phyloP scores from a whole-genome alignment of 2,797 vertebrate species.

The Sphaeramia orbicularis region DNA sequence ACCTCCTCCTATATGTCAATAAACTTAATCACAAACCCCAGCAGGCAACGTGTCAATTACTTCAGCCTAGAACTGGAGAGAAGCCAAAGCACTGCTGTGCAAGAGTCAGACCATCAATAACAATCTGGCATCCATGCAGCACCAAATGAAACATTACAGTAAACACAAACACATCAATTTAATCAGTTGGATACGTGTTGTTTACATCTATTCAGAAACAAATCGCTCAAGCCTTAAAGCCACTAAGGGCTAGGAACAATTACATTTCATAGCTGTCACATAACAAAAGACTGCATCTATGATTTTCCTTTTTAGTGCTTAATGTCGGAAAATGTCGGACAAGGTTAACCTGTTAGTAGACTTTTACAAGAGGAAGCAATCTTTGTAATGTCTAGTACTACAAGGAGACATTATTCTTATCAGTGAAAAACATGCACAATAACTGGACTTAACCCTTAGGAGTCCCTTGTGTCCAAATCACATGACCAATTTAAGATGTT shows the following conservation, averaged over 20 bases:
- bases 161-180: slow-evolving; percentile 53
- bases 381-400: slow-evolving; percentile 22
- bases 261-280: slow-evolving; percentile 1
- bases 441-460: slow-evolving; percentile 46
- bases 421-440: slow-evolving; percentile 42
- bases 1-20: slow-evolving; percentile 59
- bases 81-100: slow-evolving; percentile 50
- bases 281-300: background rate
- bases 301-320: background rate
- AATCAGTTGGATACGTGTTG: slow-evolving; percentile 37
- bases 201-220: slow-evolving; percentile 31
- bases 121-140: slow-evolving; percentile 43
- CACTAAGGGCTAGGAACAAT: background rate
- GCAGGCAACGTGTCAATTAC: slow-evolving; percentile 69
- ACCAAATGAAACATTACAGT: slow-evolving; percentile 39
- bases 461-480: too few species aligned
- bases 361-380: slow-evolving; percentile 7
- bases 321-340: background rate
- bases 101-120: slow-evolving; percentile 65
- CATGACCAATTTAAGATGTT: too few species aligned
- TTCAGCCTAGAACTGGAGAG: slow-evolving; percentile 31
- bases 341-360: background rate
- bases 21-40: slow-evolving; percentile 74
- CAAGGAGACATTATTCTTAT: slow-evolving; percentile 28
- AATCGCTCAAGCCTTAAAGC: slow-evolving; percentile 18